Evolutionary conservation across 2,888 invertebrate genomes (phyloP), one percentile per base, ranked within the genome.

Genomic region (Hesperia comma): DNA sequence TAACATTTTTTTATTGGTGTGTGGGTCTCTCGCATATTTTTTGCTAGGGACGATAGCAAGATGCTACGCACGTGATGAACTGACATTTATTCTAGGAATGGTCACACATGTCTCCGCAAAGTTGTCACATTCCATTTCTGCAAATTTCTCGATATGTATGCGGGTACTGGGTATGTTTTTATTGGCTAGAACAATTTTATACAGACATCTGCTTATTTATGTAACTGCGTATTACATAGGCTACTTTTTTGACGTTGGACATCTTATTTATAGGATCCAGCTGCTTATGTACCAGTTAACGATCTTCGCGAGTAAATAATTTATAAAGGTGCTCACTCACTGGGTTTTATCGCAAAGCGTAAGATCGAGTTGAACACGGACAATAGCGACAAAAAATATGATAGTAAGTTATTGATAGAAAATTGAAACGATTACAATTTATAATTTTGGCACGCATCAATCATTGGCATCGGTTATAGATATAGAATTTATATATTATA

Each of bases 81-180:
- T 72, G 71, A 69, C 74, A 74, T 74, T 81, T 80, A 79, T 90
- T 90, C 89, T 90, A 87, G 83, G 90, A 91, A 90, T 76, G 78
- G 78, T 74, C 77, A 78, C 88, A 87, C 81, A 88, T 87, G 90
- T 78, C 82, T 76, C 73, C 72, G 69, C 69, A 71, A 70, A 67
- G 67, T 70, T 69, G 57, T 58, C 68, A 56, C 69, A 72, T 77
- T 77, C 79, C 77, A 77, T 77, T 78, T 77, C 75, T 58, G 72
- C 68, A 61, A 71, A 60, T 14, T 70, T 58, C 63, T 62, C 71
- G 71, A 72, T 67, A 68, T 19, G 19, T 73, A 79, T 83, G 79
- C 82, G 83, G 83, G 83, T 70, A 66, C 73, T 17, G 17, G 66
- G 70, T 71, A 72, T 72, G 74, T 74, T 68, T 69, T 75, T 79